Evolutionary conservation across 2,113 vertebrate genomes (phyloP).

Genomic region (Himantopus leucocephalus): DNA sequence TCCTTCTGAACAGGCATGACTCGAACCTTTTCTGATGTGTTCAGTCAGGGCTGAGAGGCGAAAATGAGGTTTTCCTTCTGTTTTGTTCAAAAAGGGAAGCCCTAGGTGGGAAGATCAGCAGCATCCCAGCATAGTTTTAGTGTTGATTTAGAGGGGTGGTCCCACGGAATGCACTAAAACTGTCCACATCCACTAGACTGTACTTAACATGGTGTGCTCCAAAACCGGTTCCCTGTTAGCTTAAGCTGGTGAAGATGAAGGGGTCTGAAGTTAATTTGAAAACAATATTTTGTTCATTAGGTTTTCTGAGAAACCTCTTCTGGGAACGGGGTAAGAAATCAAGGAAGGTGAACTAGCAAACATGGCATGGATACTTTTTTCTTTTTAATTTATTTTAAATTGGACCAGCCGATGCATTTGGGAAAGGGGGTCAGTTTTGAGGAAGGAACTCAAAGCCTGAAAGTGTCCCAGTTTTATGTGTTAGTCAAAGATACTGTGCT

Average conservation of each 20-base stretch:
- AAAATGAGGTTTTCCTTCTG: neutral
- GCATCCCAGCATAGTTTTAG: neutral
- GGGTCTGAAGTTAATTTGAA: neutral
- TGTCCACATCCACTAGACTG: neutral
- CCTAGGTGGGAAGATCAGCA: neutral
- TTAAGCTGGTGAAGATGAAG: neutral
- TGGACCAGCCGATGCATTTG: neutral
- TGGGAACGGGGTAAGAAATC: neutral
- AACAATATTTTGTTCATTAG: neutral
- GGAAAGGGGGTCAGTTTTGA: neutral
- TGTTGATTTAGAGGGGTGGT: neutral
- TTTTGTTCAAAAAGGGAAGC: neutral
- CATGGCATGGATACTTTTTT: neutral
- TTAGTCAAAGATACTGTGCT: neutral
- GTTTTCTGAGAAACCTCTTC: neutral
- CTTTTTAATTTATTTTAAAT: neutral
- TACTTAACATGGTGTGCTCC: neutral
- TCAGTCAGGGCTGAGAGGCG: neutral
- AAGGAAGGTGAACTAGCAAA: neutral
- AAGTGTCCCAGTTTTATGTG: neutral
- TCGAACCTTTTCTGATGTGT: neutral
- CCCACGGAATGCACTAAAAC: fast-evolving
- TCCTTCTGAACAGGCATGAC: neutral
- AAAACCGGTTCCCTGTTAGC: neutral
- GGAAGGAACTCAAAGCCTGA: neutral